phyloP scores from a whole-genome alignment of 2,888 invertebrate species.

The Trichogramma dendrolimi region DNA sequence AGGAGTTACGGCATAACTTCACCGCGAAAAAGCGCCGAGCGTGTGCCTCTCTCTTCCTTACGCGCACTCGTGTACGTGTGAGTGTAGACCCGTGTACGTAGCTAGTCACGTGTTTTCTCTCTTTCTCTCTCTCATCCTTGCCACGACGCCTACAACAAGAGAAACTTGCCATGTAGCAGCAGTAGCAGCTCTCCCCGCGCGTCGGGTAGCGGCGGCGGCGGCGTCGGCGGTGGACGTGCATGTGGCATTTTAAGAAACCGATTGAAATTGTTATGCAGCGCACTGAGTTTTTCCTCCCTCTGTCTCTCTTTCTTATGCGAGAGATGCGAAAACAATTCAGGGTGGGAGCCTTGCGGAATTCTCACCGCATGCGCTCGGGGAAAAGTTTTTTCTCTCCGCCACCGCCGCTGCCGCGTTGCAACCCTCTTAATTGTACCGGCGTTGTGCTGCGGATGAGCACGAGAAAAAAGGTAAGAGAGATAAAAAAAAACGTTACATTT shows the following conservation, averaged over 20 bases:
- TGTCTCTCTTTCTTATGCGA: slow-evolving; percentile 1
- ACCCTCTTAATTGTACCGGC: no score
- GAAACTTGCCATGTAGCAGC: no score
- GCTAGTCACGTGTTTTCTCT: slow-evolving; percentile 26
- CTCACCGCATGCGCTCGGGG: no score
- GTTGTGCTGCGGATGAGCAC: no score
- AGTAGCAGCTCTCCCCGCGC: slow-evolving; percentile 10
- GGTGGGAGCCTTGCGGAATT: no score
- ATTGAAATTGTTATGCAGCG: slow-evolving; percentile 31
- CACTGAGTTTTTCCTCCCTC: slow-evolving; percentile 15
- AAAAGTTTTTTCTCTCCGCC: no score
- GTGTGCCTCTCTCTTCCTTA: not conserved
- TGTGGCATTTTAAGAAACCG: slow-evolving; percentile 29
- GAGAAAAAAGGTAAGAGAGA: no score
- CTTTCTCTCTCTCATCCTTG: not conserved
- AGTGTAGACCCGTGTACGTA: slow-evolving; percentile 12
- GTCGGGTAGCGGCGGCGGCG: slow-evolving; percentile 1
- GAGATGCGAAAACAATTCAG: no score
- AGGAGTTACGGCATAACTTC: slow-evolving; percentile 33
- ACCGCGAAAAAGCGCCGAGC: slow-evolving; percentile 24
- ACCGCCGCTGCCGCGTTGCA: no score
- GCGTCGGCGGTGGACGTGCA: slow-evolving; percentile 23
- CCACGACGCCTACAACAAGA: not conserved
- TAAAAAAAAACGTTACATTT: no score
- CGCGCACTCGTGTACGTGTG: not conserved